phyloP scores from a whole-genome alignment of 2,888 invertebrate genomes.

The Andrena bucephala region DNA sequence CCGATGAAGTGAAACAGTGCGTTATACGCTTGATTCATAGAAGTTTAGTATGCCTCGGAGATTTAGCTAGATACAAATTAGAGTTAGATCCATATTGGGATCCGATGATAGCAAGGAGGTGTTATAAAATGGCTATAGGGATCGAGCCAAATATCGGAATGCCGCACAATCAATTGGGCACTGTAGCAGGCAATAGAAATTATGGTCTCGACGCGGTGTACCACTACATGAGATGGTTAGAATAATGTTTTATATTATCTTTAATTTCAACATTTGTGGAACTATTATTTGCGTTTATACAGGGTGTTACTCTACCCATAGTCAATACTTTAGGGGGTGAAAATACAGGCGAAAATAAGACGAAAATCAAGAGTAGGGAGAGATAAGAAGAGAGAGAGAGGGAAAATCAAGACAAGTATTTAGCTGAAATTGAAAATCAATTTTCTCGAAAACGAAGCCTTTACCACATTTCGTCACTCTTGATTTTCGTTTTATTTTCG shows the following conservation, averaged over 20 bases:
- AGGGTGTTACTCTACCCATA: too few species aligned
- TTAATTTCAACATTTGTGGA: too few species aligned
- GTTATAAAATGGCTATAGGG: slow-evolving; percentile 93
- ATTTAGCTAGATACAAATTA: slow-evolving; percentile 94
- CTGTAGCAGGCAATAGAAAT: slow-evolving; percentile 92
- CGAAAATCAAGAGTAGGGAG: too few species aligned
- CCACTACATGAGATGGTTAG: slow-evolving; percentile 94
- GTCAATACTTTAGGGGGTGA: too few species aligned
- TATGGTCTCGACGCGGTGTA: slow-evolving; percentile 95
- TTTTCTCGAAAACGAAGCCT: too few species aligned
- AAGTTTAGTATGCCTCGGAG: slow-evolving; percentile 95
- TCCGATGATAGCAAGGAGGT: slow-evolving; percentile 91
- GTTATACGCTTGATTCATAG: slow-evolving; percentile 92
- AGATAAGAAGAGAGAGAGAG: too few species aligned
- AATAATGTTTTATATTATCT: slow-evolving; percentile 66
- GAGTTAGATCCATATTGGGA: slow-evolving; percentile 91
- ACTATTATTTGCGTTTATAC: too few species aligned
- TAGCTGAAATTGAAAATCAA: too few species aligned
- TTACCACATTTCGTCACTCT: too few species aligned
- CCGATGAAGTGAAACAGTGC: slow-evolving; percentile 89
- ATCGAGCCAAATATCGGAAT: slow-evolving; percentile 93
- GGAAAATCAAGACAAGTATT: too few species aligned
- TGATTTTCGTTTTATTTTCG: too few species aligned
- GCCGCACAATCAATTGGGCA: slow-evolving; percentile 98
- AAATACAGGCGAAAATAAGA: too few species aligned